Evolutionary conservation across 2,888 invertebrate species (phyloP).

Genomic region (Druceiella hillmani): DNA sequence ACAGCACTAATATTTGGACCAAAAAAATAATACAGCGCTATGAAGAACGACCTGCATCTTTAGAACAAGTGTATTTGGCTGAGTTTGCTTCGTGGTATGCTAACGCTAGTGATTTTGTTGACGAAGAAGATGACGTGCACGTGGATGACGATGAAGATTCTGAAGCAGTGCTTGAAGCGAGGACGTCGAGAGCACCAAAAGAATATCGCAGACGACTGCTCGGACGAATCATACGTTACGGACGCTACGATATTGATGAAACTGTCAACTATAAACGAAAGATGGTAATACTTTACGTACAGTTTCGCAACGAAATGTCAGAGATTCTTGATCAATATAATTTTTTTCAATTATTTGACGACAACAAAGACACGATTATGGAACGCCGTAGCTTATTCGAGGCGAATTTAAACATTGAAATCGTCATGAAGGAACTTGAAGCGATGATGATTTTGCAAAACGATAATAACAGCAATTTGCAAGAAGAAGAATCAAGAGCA

Average conservation of each 20-base stretch:
- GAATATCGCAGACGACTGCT: slow-evolving; percentile 27
- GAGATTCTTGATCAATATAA: slow-evolving; percentile 26
- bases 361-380: slow-evolving; percentile 24
- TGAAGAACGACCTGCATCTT: slow-evolving; percentile 26
- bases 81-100: slow-evolving; percentile 29
- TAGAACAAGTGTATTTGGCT: slow-evolving; percentile 24
- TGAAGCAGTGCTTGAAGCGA: slow-evolving; percentile 23
- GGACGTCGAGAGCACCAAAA: slow-evolving; percentile 22
- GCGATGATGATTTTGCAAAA: slow-evolving; percentile 27
- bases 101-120: slow-evolving; percentile 27
- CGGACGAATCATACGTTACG: slow-evolving; percentile 29
- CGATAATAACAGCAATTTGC: slow-evolving; percentile 17
- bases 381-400: slow-evolving; percentile 24
- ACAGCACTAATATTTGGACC: slow-evolving; percentile 28
- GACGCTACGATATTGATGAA: slow-evolving; percentile 31
- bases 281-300: slow-evolving; percentile 31
- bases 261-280: slow-evolving; percentile 30
- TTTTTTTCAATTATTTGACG: slow-evolving; percentile 24
- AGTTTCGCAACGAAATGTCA: slow-evolving; percentile 29
- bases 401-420: slow-evolving; percentile 24
- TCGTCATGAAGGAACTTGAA: slow-evolving; percentile 29
- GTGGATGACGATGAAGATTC: slow-evolving; percentile 27
- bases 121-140: slow-evolving; percentile 28
- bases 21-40: slow-evolving; percentile 27
- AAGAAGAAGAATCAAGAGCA: slow-evolving; percentile 23